Conservation (phyloP, 2,888 invertebrate species). For the Ptychoptera albimana region DNA sequence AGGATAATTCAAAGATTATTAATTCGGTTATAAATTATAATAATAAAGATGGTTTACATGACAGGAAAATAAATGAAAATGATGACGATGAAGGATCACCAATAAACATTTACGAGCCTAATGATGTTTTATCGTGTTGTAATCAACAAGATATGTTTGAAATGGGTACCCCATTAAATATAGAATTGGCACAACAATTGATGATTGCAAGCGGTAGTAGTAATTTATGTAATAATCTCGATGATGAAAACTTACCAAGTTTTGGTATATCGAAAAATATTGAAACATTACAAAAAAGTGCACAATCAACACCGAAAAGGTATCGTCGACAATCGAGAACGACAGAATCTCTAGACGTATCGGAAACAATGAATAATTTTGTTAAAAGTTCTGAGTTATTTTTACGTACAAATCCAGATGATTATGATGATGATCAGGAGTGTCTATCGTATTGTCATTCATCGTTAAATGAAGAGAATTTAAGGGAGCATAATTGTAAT, state of each 20-base stretch:
- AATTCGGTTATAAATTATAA: too few species aligned
- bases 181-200: slow-evolving; percentile 9
- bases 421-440: slow-evolving; percentile 1
- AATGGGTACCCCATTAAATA: slow-evolving; percentile 10
- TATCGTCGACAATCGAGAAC: neutral
- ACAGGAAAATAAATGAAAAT: too few species aligned
- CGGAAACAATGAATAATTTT: slow-evolving; percentile 3
- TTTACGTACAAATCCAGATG: slow-evolving; percentile 10
- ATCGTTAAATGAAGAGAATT: too few species aligned
- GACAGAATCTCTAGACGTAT: neutral
- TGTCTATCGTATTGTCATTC: too few species aligned
- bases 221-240: neutral
- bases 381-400: slow-evolving; percentile 11
- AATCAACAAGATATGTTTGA: too few species aligned
- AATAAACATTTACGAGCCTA: neutral
- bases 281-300: neutral
- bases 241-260: neutral
- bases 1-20: too few species aligned
- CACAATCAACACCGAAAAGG: neutral
- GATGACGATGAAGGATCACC: neutral
- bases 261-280: neutral
- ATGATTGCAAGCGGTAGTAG: neutral
- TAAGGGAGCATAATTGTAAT: slow-evolving; percentile 5
- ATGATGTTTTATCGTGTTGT: neutral
- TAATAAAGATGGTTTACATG: too few species aligned